Percentiles rank a stretch among this genome's conserved stretches.
These are phyloP conservation scores for Symphodus melops DNA, from an alignment of 2,113 vertebrate species.

Conservation along the genomic window DNA sequence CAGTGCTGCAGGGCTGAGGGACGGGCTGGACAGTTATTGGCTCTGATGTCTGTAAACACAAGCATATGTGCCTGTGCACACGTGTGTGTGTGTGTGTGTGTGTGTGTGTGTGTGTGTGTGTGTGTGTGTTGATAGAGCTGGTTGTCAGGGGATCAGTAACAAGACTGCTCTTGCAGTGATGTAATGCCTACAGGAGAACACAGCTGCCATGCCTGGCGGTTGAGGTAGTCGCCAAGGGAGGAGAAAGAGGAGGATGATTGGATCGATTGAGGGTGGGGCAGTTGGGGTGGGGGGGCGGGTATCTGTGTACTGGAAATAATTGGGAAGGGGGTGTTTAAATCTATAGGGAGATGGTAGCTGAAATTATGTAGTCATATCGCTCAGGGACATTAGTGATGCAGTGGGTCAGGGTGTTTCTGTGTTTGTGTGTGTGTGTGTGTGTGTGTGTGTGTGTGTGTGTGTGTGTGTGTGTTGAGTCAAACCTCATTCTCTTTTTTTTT, in stretches of 20 bases:
- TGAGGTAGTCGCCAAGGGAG: slow-evolving; percentile 74
- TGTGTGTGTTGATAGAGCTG: slow-evolving; percentile 72
- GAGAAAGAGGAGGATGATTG: slow-evolving; percentile 43
- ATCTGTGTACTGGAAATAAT: neutral
- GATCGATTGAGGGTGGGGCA: slow-evolving; percentile 44
- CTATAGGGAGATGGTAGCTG: slow-evolving; percentile 24
- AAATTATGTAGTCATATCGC: slow-evolving; percentile 42
- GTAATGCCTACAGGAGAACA: slow-evolving; percentile 80
- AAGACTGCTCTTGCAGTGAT: slow-evolving; percentile 81
- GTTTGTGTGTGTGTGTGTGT: slow-evolving; percentile 3
- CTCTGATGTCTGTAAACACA: slow-evolving; percentile 49
- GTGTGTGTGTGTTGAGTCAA: neutral
- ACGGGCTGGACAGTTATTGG: slow-evolving; percentile 27
- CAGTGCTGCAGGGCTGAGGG: slow-evolving; percentile 8
- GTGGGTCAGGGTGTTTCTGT: slow-evolving; percentile 3
- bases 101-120: slow-evolving; percentile 49
- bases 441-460: neutral
- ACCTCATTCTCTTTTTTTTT: neutral
- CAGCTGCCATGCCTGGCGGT: slow-evolving; percentile 83
- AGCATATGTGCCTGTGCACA: slow-evolving; percentile 24
- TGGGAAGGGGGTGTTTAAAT: slow-evolving; percentile 37
- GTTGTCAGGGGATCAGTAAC: slow-evolving; percentile 83
- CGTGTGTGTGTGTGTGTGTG: slow-evolving; percentile 56
- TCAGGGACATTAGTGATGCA: slow-evolving; percentile 9
- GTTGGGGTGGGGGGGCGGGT: neutral